Evolutionary conservation across 2,888 invertebrate species (phyloP).

Genomic region (Plusia festucae): DNA sequence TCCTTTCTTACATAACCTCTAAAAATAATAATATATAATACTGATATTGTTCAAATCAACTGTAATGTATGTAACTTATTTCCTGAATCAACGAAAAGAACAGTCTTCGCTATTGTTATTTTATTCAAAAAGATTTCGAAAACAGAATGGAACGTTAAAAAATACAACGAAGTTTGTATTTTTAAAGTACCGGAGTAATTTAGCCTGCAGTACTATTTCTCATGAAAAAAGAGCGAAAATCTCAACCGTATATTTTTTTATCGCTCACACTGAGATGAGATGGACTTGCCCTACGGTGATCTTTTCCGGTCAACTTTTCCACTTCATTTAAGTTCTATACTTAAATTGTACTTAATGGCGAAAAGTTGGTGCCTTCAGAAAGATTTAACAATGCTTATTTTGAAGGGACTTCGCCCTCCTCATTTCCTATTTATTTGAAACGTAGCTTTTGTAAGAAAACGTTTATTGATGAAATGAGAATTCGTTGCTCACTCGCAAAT

Average conservation of each 20-base stretch:
- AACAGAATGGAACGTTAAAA: neutral
- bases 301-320: constrained; percentile 85
- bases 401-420: constrained; percentile 77
- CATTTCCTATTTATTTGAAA: constrained; percentile 76
- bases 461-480: constrained; percentile 63
- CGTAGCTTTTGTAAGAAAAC: constrained; percentile 69
- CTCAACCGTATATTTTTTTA: constrained; percentile 45
- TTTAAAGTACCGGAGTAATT: neutral
- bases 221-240: constrained; percentile 16
- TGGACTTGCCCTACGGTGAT: constrained; percentile 66
- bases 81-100: neutral
- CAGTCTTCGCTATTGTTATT: neutral
- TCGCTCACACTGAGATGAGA: constrained; percentile 57
- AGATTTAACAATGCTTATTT: constrained; percentile 89
- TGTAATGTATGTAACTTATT: no score
- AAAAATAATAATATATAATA: no score
- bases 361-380: constrained; percentile 85
- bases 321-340: constrained; percentile 88
- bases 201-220: neutral
- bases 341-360: constrained; percentile 86
- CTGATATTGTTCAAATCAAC: neutral
- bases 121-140: neutral
- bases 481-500: constrained; percentile 60
- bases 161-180: neutral
- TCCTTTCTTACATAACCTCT: no score